Evolutionary conservation across 2,113 vertebrate genomes (phyloP).

Genomic region (Microtus pennsylvanicus): DNA sequence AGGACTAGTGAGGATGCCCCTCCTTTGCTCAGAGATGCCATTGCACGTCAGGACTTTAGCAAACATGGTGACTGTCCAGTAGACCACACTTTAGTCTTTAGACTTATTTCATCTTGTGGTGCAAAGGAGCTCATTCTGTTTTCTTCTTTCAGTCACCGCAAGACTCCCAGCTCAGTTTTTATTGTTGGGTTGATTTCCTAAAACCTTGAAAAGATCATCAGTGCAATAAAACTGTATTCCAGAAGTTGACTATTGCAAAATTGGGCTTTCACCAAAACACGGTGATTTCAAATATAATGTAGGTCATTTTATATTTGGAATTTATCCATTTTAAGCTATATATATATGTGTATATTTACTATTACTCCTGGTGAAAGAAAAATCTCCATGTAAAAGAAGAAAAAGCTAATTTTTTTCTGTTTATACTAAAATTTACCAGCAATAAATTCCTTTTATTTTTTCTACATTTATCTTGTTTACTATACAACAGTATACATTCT

Average conservation of each 20-base stretch:
- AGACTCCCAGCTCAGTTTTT: constrained; percentile 42
- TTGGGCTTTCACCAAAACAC: constrained; percentile 68
- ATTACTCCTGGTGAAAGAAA: constrained; percentile 39
- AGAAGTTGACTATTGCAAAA: constrained; percentile 71
- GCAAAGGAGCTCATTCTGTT: constrained; percentile 21
- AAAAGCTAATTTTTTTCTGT: background rate
- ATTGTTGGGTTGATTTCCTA: constrained; percentile 49
- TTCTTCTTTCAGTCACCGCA: background rate
- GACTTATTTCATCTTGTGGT: constrained; percentile 46
- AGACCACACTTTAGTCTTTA: constrained; percentile 28
- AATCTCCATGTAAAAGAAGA: constrained; percentile 39
- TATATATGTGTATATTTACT: constrained; percentile 41
- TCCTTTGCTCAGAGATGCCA: constrained; percentile 23
- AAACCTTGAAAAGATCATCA: constrained; percentile 30
- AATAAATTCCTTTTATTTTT: constrained; percentile 63
- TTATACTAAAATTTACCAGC: constrained; percentile 54
- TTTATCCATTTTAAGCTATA: constrained; percentile 51
- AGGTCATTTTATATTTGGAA: constrained; percentile 62
- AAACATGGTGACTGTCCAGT: background rate
- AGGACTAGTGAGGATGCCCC: constrained; percentile 12
- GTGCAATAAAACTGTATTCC: constrained; percentile 63
- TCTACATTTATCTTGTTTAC: constrained; percentile 59
- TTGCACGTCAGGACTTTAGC: background rate
- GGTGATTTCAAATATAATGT: constrained; percentile 57
- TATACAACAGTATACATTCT: constrained; percentile 52